Evolutionary conservation across 1,140 invertebrate species (phyloP), one percentile per base, ranked within the genome.

Genomic region (Rhynchophorus ferrugineus): DNA sequence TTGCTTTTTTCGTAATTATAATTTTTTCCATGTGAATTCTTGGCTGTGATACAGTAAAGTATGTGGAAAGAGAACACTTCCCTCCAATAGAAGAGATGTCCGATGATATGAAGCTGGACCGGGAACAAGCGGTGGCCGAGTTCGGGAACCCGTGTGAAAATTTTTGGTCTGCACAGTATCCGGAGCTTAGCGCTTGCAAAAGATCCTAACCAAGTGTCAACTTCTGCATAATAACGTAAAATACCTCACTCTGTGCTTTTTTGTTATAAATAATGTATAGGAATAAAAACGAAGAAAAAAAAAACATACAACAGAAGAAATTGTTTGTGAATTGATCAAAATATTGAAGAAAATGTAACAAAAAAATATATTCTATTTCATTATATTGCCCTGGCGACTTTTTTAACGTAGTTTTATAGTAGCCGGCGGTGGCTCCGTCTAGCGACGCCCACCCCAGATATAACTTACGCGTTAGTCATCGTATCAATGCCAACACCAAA

Each of bases 41-140:
- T 67, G 68, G 68, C 68, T 69, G 68, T 69, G 68, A 69, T 69
- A 68, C 66, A 67, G 65, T 65, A 68, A 69, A 68, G 63, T 67
- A 65, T 66, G 63, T 64, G 65, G 65, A 65, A 66, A 57, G 61
- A 61, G 59, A 57, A 60, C 60, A 64, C 61, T 68, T 66, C 65
- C 66, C 60, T 66, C 66, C 63, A 66, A 61, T 52, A 43, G 21
- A 22, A 22, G 24, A 43, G 21, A 16, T 42, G 38, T 22, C 34
- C n/a, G 35, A 20, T 7, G 38, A 35, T 51, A 38, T 36, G 35
- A 20, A 9, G n/a, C 8, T 13, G 20, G 49, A 22, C 38, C 14
- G 39, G 16, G 33, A 34, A 18, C 3, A 42, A 34, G 20, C 20
- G 24, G 16, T 22, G 8, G 20, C 13, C 24, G 41, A 16, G 16